Evolutionary conservation across 2,888 invertebrate species (phyloP).

Genomic region (Hyalella azteca): DNA sequence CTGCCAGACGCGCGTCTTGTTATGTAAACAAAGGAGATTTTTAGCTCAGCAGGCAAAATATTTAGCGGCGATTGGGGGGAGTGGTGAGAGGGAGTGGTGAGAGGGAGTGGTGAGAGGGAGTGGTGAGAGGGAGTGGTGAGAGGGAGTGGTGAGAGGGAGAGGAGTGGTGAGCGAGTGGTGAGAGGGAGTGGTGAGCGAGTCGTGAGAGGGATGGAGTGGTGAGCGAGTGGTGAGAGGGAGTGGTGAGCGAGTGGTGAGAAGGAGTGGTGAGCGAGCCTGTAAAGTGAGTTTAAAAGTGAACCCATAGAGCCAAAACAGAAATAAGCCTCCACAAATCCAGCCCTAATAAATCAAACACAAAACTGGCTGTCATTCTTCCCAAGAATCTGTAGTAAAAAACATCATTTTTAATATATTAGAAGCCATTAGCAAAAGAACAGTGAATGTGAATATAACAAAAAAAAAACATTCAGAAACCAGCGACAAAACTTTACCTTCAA

Average conservation of each 20-base stretch:
- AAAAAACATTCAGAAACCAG: too few relatives aligned
- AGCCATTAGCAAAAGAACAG: too few relatives aligned
- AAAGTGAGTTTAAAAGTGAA: too few relatives aligned
- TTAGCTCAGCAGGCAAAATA: slow-evolving; percentile 19
- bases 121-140: background rate
- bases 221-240: background rate
- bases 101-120: background rate
- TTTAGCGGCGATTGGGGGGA: slow-evolving; percentile 1
- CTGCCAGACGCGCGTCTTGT: background rate
- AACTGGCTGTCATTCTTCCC: too few relatives aligned
- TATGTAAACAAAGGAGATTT: slow-evolving; percentile 24
- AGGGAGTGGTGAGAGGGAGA: background rate
- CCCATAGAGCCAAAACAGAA: too few relatives aligned
- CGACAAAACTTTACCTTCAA: too few relatives aligned
- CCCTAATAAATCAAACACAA: too few relatives aligned
- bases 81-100: background rate
- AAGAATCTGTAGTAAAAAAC: too few relatives aligned
- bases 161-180: slow-evolving; percentile 12
- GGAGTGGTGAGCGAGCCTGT: background rate
- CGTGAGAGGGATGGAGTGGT: background rate
- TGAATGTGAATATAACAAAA: too few relatives aligned
- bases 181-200: background rate
- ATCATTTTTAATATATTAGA: too few relatives aligned
- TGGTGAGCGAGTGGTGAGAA: background rate
- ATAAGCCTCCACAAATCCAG: too few relatives aligned